Percentiles rank a stretch among this genome's conserved stretches.
phyloP scores from a whole-genome alignment of 1,140 invertebrate genomes.

The Hestina assimilis region DNA sequence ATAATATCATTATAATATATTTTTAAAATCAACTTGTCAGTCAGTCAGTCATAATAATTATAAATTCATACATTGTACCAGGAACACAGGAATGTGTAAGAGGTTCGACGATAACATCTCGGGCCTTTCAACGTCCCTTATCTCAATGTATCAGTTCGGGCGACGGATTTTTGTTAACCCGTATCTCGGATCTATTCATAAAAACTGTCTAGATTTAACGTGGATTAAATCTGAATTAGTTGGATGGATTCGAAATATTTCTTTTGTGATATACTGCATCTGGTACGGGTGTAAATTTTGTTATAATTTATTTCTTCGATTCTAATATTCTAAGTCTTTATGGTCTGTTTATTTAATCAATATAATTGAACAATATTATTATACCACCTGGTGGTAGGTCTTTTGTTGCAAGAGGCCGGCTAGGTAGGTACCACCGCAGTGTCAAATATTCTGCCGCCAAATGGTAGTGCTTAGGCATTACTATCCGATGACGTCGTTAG shows the following conservation, averaged over 20 bases:
- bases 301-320: neutral
- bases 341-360: too few species aligned
- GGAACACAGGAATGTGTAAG: constrained; percentile 66
- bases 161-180: constrained; percentile 54
- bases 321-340: neutral
- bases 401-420: too few species aligned
- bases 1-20: neutral
- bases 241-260: constrained; percentile 42
- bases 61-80: constrained; percentile 67
- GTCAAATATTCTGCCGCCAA: too few species aligned
- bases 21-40: neutral
- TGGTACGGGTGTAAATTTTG: neutral
- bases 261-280: constrained; percentile 22
- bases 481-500: too few species aligned
- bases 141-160: constrained; percentile 48
- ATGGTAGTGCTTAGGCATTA: too few species aligned
- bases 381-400: too few species aligned
- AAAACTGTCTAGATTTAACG: constrained; percentile 51
- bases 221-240: constrained; percentile 57
- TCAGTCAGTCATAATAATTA: constrained; percentile 36
- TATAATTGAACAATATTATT: too few species aligned
- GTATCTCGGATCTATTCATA: constrained; percentile 58
- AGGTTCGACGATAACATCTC: constrained; percentile 59
- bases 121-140: constrained; percentile 64
- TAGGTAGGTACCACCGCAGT: too few species aligned